These are phyloP conservation scores for Tillus elongatus DNA, from an alignment of 2,888 invertebrate genomes.

Conservation along the genomic window DNA sequence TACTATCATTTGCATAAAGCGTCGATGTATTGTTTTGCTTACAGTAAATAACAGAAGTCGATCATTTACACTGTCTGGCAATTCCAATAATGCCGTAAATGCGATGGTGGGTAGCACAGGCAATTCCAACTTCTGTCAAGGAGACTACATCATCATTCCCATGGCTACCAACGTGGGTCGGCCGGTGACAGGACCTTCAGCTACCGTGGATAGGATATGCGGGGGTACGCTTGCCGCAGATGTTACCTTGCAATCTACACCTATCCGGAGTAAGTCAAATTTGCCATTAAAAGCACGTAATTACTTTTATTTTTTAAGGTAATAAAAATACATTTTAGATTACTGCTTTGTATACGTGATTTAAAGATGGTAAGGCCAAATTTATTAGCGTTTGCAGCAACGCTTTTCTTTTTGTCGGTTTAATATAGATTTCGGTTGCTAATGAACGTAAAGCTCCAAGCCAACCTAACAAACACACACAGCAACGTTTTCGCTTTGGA, in stretches of 20 bases:
- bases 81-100: constrained; percentile 58
- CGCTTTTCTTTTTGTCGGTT: too few relatives aligned
- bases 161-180: constrained; percentile 64
- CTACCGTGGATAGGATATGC: constrained; percentile 73
- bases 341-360: background rate
- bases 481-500: too few relatives aligned
- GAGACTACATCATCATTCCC: constrained; percentile 73
- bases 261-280: constrained; percentile 61
- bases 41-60: constrained; percentile 61
- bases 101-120: constrained; percentile 62
- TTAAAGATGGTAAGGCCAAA: too few relatives aligned
- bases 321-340: background rate
- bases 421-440: too few relatives aligned
- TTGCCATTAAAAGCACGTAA: background rate
- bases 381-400: too few relatives aligned
- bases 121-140: constrained; percentile 60
- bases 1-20: too few relatives aligned
- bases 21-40: too few relatives aligned
- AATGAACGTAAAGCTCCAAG: too few relatives aligned
- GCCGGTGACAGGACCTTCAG: constrained; percentile 46
- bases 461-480: too few relatives aligned
- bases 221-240: constrained; percentile 73
- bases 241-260: constrained; percentile 55
- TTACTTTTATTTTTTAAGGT: background rate
- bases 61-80: constrained; percentile 70